Evolutionary conservation across 23 tunicate species (phyloP).

Genomic region (Oikopleura albicans): DNA sequence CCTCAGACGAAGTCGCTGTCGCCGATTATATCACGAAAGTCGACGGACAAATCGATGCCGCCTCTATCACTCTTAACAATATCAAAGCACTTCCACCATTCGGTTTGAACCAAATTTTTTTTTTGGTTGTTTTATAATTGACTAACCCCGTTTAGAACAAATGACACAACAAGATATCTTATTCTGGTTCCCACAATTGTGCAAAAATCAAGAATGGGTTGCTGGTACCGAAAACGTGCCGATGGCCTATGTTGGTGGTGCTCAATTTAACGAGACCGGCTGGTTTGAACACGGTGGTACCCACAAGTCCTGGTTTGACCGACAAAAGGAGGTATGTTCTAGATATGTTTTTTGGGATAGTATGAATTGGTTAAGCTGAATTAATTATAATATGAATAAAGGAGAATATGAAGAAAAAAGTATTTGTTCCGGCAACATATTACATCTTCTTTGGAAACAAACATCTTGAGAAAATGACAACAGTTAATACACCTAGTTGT

Average conservation of each 20-base stretch:
- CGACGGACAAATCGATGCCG: not conserved
- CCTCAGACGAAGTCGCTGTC: conserved; percentile 11
- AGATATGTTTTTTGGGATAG: too few relatives aligned
- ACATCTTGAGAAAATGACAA: too few relatives aligned
- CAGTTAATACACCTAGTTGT: too few relatives aligned
- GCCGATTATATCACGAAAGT: not conserved
- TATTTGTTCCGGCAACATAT: too few relatives aligned
- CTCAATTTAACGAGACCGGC: not conserved
- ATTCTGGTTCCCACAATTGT: conserved; percentile 12
- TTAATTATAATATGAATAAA: too few relatives aligned
- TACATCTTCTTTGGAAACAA: too few relatives aligned
- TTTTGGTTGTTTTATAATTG: not conserved
- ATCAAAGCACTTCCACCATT: conserved; percentile 17
- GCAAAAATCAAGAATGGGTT: not conserved
- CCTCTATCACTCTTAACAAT: conserved; percentile 6
- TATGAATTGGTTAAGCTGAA: too few relatives aligned
- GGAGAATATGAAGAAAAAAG: too few relatives aligned
- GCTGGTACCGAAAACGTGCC: not conserved
- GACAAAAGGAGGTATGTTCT: not conserved
- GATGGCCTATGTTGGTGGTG: not conserved
- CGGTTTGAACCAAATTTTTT: not conserved
- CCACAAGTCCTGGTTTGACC: not conserved
- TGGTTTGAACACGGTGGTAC: not conserved
- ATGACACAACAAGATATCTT: not conserved
- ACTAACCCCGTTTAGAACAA: not conserved